phyloP scores from a whole-genome alignment of 2,113 vertebrate species.

The Phyllostomus discolor region DNA sequence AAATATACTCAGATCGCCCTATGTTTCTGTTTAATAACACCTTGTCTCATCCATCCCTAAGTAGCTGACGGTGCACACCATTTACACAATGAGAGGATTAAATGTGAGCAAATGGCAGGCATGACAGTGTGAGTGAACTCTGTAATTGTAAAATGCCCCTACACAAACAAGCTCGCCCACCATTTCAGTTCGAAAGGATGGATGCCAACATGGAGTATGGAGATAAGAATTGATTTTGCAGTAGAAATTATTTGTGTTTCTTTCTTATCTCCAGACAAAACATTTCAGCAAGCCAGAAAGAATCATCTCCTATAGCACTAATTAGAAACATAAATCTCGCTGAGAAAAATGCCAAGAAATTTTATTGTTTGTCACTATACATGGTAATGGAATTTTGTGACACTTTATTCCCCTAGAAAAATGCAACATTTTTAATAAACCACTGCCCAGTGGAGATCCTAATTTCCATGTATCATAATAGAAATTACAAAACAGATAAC shows the following conservation, averaged over 20 bases:
- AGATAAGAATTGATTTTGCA: constrained; percentile 71
- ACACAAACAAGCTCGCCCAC: constrained; percentile 24
- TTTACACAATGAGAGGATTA: constrained; percentile 55
- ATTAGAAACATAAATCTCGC: constrained; percentile 65
- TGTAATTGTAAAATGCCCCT: constrained; percentile 37
- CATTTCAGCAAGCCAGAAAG: constrained; percentile 40
- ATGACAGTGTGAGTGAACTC: background rate
- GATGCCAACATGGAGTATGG: constrained; percentile 15
- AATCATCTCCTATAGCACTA: constrained; percentile 51
- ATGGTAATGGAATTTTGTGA: constrained; percentile 49
- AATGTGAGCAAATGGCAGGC: constrained; percentile 35
- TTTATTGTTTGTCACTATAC: constrained; percentile 49
- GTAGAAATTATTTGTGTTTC: constrained; percentile 61
- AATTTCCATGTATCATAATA: constrained; percentile 52
- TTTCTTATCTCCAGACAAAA: constrained; percentile 64
- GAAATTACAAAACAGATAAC: constrained; percentile 22
- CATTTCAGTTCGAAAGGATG: constrained; percentile 39
- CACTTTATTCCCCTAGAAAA: constrained; percentile 54
- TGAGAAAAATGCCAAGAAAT: constrained; percentile 54
- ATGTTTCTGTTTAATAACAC: constrained; percentile 31
- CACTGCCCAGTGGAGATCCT: background rate
- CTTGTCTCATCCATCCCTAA: background rate
- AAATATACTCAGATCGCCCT: constrained; percentile 13
- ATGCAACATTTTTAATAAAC: constrained; percentile 54
- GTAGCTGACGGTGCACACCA: constrained; percentile 14